Conservation (phyloP, 2,888 invertebrate genomes). For the Colostygia pectinataria region DNA sequence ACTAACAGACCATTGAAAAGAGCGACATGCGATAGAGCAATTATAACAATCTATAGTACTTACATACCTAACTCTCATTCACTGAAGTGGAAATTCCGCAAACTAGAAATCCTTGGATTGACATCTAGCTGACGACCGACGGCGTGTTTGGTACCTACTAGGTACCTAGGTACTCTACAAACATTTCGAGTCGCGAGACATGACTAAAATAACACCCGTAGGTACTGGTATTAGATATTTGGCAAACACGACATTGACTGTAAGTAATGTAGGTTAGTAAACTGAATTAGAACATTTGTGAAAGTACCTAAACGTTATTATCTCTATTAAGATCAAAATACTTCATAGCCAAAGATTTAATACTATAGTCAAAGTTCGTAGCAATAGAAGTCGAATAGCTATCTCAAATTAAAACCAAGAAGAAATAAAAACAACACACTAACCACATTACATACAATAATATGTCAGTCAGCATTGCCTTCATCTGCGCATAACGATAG, state of each 20-base stretch:
- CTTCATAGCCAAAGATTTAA: too few relatives aligned
- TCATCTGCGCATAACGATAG: background rate
- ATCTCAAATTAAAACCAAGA: too few relatives aligned
- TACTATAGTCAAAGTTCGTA: too few relatives aligned
- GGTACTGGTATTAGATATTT: slow-evolving; percentile 9
- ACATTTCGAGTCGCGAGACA: slow-evolving; percentile 22
- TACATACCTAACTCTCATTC: slow-evolving; percentile 20
- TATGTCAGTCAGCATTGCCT: background rate
- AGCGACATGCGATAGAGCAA: slow-evolving; percentile 4
- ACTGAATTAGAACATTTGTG: slow-evolving; percentile 29
- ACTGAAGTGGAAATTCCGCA: slow-evolving; percentile 28
- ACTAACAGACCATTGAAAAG: slow-evolving; percentile 4
- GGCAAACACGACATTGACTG: slow-evolving; percentile 16
- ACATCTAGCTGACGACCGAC: slow-evolving; percentile 15
- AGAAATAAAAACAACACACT: too few relatives aligned
- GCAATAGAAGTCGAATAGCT: too few relatives aligned
- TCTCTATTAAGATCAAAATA: too few relatives aligned
- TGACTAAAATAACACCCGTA: slow-evolving; percentile 15
- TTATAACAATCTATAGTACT: slow-evolving; percentile 13
- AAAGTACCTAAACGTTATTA: slow-evolving; percentile 24
- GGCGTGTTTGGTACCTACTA: slow-evolving; percentile 5
- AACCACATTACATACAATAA: too few relatives aligned
- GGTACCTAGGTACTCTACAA: too few relatives aligned
- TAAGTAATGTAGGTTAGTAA: too few relatives aligned
- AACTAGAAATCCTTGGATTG: slow-evolving; percentile 31